Evolutionary conservation across 2,797 vertebrate genomes (phyloP).

Genomic region (Danio jaintianensis): DNA sequence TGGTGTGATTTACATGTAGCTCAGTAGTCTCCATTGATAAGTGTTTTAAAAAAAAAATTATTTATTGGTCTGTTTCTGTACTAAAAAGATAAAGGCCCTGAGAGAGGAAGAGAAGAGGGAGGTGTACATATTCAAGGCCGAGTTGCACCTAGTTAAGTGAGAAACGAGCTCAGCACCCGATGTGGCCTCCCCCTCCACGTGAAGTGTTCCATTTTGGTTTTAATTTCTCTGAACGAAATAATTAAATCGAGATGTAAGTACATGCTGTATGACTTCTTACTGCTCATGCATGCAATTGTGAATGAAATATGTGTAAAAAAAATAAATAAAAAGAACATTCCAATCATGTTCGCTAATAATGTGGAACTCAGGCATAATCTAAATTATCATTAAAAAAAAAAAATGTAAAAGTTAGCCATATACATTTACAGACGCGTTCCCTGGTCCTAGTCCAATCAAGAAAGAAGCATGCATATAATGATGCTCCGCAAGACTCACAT

Average conservation of each 20-base stretch:
- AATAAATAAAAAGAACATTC: slow-evolving; percentile 19
- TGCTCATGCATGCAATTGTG: slow-evolving; percentile 12
- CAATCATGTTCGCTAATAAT: slow-evolving; percentile 5
- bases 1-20: slow-evolving; percentile 48
- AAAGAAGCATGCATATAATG: background rate
- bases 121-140: background rate
- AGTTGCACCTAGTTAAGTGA: slow-evolving; percentile 6
- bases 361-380: background rate
- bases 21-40: slow-evolving; percentile 50
- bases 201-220: slow-evolving; percentile 50
- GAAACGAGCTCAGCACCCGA: slow-evolving; percentile 24
- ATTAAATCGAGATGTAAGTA: slow-evolving; percentile 8
- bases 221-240: slow-evolving; percentile 29
- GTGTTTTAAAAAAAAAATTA: background rate
- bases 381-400: background rate
- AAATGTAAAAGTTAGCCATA: slow-evolving; percentile 13
- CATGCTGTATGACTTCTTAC: slow-evolving; percentile 6
- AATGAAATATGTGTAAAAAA: background rate
- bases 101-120: slow-evolving; percentile 62
- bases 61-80: slow-evolving; percentile 72
- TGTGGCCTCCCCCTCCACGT: background rate
- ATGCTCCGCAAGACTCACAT: slow-evolving; percentile 19
- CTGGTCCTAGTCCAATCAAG: slow-evolving; percentile 35
- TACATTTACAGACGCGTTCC: slow-evolving; percentile 22
- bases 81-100: slow-evolving; percentile 83